These are phyloP conservation scores for Phenganax marumi DNA, from an alignment of 92 coral and sea anemone species.

Conservation along the genomic window DNA sequence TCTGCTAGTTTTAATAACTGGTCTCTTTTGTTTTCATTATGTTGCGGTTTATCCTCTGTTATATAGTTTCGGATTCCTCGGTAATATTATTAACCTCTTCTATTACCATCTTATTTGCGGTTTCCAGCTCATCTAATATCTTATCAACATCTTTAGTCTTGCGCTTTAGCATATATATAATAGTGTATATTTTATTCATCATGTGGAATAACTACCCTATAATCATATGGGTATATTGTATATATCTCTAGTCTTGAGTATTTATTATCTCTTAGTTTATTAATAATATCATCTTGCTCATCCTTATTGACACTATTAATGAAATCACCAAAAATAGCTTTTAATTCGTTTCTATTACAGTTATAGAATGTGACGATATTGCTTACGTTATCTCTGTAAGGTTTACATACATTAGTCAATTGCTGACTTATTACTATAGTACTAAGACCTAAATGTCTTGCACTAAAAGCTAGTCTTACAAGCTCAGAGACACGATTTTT, in stretches of 20 bases:
- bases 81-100: neutral
- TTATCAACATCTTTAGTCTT: neutral
- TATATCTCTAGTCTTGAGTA: too few species aligned
- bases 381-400: constrained; percentile 28
- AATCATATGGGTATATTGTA: too few species aligned
- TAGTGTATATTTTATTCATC: neutral
- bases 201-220: too few species aligned
- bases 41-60: neutral
- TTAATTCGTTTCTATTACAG: constrained; percentile 11
- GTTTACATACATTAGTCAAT: constrained; percentile 20
- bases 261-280: neutral
- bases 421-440: constrained; percentile 33
- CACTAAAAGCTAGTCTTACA: constrained; percentile 26
- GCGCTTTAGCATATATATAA: neutral
- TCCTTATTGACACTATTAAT: neutral
- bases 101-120: neutral
- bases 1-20: constrained; percentile 12
- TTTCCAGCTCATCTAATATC: neutral
- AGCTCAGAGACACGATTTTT: neutral
- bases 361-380: constrained; percentile 32
- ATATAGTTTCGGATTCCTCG: neutral
- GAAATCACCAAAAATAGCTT: constrained; percentile 30
- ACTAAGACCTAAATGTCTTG: constrained; percentile 27
- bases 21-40: neutral
- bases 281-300: neutral